Percentiles rank a stretch among this genome's conserved stretches.
Conservation (phyloP, 1,140 invertebrate species). For the Cyclina sinensis region DNA sequence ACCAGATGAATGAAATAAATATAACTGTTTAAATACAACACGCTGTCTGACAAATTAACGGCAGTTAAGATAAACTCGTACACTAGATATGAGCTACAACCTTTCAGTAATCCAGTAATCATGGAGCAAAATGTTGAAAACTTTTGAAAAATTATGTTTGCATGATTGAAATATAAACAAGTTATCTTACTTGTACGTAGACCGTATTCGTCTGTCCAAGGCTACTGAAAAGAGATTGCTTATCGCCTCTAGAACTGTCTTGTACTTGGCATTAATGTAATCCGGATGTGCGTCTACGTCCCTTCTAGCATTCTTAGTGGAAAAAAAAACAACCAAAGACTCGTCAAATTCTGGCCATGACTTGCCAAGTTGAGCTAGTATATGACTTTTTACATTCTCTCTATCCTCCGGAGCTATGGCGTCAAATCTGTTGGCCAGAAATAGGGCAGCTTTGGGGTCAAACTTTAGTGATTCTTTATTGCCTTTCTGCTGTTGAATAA, state of each 20-base stretch:
- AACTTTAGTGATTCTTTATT: constrained; percentile 37
- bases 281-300: constrained; percentile 61
- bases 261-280: constrained; percentile 47
- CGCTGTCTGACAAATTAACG: too few relatives aligned
- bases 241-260: constrained; percentile 68
- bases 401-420: constrained; percentile 60
- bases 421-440: constrained; percentile 79
- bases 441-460: constrained; percentile 75
- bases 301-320: constrained; percentile 64
- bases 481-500: constrained; percentile 66
- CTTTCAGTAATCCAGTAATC: too few relatives aligned
- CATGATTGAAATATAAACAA: too few relatives aligned
- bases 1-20: too few relatives aligned
- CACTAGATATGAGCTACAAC: too few relatives aligned
- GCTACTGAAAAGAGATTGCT: constrained; percentile 64
- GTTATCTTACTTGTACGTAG: constrained; percentile 72
- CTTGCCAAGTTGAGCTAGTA: constrained; percentile 66
- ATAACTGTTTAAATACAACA: too few relatives aligned
- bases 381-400: constrained; percentile 71
- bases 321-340: constrained; percentile 70
- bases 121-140: too few relatives aligned
- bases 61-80: too few relatives aligned
- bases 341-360: constrained; percentile 75
- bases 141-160: too few relatives aligned
- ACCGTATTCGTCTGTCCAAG: constrained; percentile 58